Conservation (phyloP, 2,113 vertebrate genomes). For the Rattus norvegicus region GRCr8 NC_086023.1:78303501-78304000, state of each 20-base stretch:
- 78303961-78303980: neutral
- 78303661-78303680: neutral
- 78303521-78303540: neutral
- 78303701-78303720: neutral
- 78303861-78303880: neutral
- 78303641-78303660: neutral
- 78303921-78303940: constrained; percentile 31
- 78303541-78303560: neutral
- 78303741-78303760: neutral
- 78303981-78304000: neutral
- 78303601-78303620: neutral
- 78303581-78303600: neutral
- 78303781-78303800: neutral
- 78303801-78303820: neutral
- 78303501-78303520: too few species aligned
- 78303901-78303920: neutral
- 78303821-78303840: neutral
- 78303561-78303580: neutral
- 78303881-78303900: neutral
- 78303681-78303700: neutral
- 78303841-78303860: constrained; percentile 28
- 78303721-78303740: neutral
- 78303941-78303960: neutral
- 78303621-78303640: neutral
- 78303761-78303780: neutral